Base-by-base conservation (phyloP, 2,797 vertebrate genomes). In the Oceanodroma leucorhoa region DNA sequence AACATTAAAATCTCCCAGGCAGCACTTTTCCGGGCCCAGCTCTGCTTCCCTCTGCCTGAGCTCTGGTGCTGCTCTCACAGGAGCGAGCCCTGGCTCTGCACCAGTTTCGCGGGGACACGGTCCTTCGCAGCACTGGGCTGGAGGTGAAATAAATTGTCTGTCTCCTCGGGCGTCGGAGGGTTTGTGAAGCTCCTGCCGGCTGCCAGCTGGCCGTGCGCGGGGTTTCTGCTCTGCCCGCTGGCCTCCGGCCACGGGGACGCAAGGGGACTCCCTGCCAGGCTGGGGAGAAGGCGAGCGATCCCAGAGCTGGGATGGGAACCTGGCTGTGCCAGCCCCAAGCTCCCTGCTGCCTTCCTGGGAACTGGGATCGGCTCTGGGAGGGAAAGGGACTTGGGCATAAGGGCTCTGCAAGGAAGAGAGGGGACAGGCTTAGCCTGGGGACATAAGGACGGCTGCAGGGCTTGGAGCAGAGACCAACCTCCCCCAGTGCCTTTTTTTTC, bases 111-210 rank as follows among this genome's bases (percentile, higher is more conserved):
- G 58, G 62, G 48, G 34, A 41, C 46, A 38, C 0, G 0, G 24
- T 29, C 45, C 53, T 54, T 30, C 0, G 0, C 71, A 17, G 67
- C 30, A 10, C 41, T 30, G 32, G 11, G 15, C 0, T 55, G 66
- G 60, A 69, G 51, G 21, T 18, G 50, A 34, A 48, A 88, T 18
- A 15, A 72, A 71, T 18, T 36, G 19, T 30, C 30, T 24, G 17
- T 22, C 51, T 72, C 46, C 76, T 61, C 27, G 0, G 1, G 19
- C 9, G 1, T 40, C 78, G 6, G 6, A 0, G 11, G 16, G 26
- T 34, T 69, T 58, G 72, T 43, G 55, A 30, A 65, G 62, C 14
- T 79, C 38, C 54, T 43, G 38, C 53, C 0, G 1, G 64, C 29
- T 69, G 46, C 89, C 86, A 85, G 83, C 75, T 62, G 38, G 67